Evolutionary conservation across 2,888 invertebrate genomes (phyloP), one percentile per base, ranked within the genome.

Genomic region (Desoria tigrina): DNA sequence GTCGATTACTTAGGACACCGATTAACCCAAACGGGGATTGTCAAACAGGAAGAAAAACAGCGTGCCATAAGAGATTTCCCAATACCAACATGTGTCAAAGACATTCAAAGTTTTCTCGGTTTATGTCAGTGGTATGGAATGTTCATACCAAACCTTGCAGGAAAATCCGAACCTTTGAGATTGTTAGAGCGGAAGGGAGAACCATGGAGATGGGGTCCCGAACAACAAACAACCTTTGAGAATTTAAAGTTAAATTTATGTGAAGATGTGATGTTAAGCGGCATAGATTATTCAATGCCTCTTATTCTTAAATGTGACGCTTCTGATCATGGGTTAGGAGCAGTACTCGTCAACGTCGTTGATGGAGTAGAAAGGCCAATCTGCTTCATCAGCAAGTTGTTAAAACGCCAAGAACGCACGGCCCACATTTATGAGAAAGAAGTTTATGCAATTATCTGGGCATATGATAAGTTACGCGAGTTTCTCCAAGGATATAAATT

Each of bases 51-150:
- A n/a, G 65, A 70, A 7, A 77, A 75, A 59, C 50, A 67, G 1
- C 21, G 45, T 18, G 71, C 66, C 2, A 71, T 77, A 3, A 18
- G 9, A 0, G 68, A 74, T 0, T 74, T 74, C 65, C 76, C 74
- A 23, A 51, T 28, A 16, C 74, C 77, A 0, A 59, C 18, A 56
- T 27, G 1, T 11, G 54, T 63, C 3, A 63, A 51, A 61, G 56
- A 73, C 28, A n/a, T 75, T 1, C 66, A 58, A 26, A 72, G 72
- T 23, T 77, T 78, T 60, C 24, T 75, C 1, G 77, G 77, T 1
- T 61, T 78, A n/a, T 74, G 75, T 59, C 64, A 65, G 1, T 77
- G 77, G 62, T 77, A 78, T 63, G 51, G 70, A 11, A 18, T 66
- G 71, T 69, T 74, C 54, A 74, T 77, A 9, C 54, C 42, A 32